Evolutionary conservation across 2,113 vertebrate genomes (phyloP).

Genomic region (Ia io): DNA sequence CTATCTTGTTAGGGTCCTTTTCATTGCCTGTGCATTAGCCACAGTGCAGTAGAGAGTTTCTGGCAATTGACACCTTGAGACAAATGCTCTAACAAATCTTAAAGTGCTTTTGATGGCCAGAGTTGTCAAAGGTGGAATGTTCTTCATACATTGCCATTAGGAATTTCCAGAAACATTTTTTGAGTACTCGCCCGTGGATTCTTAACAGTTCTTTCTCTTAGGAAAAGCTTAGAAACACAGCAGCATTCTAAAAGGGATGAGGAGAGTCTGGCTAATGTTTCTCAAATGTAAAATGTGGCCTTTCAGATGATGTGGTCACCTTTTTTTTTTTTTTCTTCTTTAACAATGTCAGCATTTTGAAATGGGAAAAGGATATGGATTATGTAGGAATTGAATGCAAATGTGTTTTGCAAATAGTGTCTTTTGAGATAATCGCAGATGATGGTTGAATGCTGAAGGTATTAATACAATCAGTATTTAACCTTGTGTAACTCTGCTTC

Average conservation of each 20-base stretch:
- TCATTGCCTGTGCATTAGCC: background rate
- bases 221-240: conserved; percentile 38
- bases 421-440: background rate
- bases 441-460: conserved; percentile 34
- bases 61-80: background rate
- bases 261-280: conserved; percentile 25
- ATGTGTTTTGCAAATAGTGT: conserved; percentile 56
- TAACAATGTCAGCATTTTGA: conserved; percentile 57
- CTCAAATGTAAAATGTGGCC: conserved; percentile 31
- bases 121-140: conserved; percentile 15
- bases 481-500: conserved; percentile 36
- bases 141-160: conserved; percentile 12
- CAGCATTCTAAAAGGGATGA: conserved; percentile 31
- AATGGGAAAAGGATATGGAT: conserved; percentile 53
- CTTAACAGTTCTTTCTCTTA: background rate
- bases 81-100: conserved; percentile 3
- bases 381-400: conserved; percentile 58
- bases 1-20: background rate
- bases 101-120: conserved; percentile 17
- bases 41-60: background rate
- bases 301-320: conserved; percentile 51
- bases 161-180: conserved; percentile 31
- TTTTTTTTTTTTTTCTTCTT: conserved; percentile 6
- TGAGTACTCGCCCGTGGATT: background rate
- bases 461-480: conserved; percentile 61